Evolutionary conservation across 35 echinoderm and acorn worm species (phyloP).

Genomic region (Ptychodera flava): DNA sequence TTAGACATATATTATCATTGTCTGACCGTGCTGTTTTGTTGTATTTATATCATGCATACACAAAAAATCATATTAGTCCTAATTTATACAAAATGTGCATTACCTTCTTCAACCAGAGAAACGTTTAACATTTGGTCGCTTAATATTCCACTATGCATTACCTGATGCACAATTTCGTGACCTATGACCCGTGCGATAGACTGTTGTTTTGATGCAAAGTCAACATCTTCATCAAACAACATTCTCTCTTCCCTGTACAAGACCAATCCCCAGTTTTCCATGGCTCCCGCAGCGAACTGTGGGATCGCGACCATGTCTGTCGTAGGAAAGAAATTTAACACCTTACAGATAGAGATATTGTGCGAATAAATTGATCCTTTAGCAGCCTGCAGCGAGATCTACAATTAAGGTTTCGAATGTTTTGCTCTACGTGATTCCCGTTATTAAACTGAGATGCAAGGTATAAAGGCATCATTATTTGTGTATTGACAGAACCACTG

Average conservation of each 20-base stretch:
- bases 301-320: constrained; percentile 97
- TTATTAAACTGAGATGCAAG: background rate
- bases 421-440: background rate
- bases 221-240: constrained; percentile 33
- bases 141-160: too few relatives aligned
- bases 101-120: too few relatives aligned
- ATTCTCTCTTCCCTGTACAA: constrained; percentile 71
- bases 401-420: background rate
- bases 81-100: too few relatives aligned
- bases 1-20: too few relatives aligned
- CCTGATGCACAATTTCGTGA: constrained; percentile 90
- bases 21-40: too few relatives aligned
- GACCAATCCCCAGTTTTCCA: constrained; percentile 96
- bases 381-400: background rate
- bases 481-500: too few relatives aligned
- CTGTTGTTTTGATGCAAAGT: constrained; percentile 59
- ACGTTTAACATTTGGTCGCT: too few relatives aligned
- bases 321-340: background rate
- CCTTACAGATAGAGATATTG: background rate
- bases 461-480: background rate
- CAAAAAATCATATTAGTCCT: too few relatives aligned
- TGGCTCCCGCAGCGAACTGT: constrained; percentile 77
- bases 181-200: constrained; percentile 53
- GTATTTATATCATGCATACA: too few relatives aligned
- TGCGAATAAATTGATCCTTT: background rate